Conservation (phyloP, 2,113 vertebrate genomes). For the Tachuris rubrigastra region DNA sequence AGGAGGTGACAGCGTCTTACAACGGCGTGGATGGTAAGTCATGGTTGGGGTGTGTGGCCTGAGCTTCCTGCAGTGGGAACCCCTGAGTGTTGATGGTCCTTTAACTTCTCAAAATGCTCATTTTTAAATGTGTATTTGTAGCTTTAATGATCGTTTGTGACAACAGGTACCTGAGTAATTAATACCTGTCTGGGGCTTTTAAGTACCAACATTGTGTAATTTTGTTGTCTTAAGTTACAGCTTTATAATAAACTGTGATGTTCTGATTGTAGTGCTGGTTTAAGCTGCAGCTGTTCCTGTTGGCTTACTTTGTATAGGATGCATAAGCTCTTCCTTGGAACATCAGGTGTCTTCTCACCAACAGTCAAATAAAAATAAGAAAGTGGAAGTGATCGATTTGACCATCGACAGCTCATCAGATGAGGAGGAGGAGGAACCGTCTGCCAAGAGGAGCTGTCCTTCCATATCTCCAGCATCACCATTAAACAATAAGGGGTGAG, state of each 20-base stretch:
- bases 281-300: background rate
- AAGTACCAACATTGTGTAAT: fast-evolving
- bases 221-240: background rate
- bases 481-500: conserved; percentile 90
- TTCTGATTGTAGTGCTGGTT: background rate
- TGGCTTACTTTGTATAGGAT: conserved; percentile 64
- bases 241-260: background rate
- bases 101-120: background rate
- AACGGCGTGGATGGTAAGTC: conserved; percentile 90
- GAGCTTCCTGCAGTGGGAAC: too few species aligned
- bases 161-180: background rate
- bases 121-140: background rate
- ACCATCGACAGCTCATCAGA: conserved; percentile 97
- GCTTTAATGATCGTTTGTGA: background rate
- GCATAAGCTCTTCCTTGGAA: conserved; percentile 82
- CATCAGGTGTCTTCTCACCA: conserved; percentile 81
- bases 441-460: conserved; percentile 88
- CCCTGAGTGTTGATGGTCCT: background rate
- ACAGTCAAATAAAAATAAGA: conserved; percentile 84
- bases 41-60: fast-evolving
- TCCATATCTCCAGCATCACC: conserved; percentile 91
- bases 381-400: conserved; percentile 96
- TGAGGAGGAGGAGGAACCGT: conserved; percentile 87
- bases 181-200: background rate
- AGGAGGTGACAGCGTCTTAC: conserved; percentile 89